Evolutionary conservation across 2,888 invertebrate genomes (phyloP), one percentile per base, ranked within the genome.

Genomic region (Clepsis dumicolana): DNA sequence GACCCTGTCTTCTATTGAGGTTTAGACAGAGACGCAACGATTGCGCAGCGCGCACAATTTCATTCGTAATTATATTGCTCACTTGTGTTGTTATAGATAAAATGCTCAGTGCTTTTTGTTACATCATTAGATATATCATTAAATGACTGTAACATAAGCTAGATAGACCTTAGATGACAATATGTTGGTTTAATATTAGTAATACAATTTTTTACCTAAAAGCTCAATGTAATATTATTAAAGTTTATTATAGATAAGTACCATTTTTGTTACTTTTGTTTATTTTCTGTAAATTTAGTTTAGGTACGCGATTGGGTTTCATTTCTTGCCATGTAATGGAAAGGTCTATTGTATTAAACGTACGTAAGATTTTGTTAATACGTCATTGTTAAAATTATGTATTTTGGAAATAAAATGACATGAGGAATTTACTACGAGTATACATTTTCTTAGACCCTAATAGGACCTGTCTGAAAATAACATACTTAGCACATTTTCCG

Each of bases 151-250:
- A 65, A 57, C 14, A 32, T 53, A 68, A 64, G 63, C 38, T 68
- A 68, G 68, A 64, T 68, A 53, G 53, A 32, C 41, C 50, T n/a
- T 68, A 68, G 68, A 68, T 63, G 68, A 64, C 68, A 68, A 68
- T 68, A 68, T 64, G 53, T 67, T 50, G 50, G 38, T 56, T 68
- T 57, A 68, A 64, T 44, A 68, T 63, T 53, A 68, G 68, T 32
- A 27, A 59, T 68, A 68, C 57, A 14, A 29, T 59, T 68, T 68
- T 63, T 57, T 64, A 64, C 57, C 63, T 35, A 57, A 64, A 64
- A 32, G 68, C 68, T 68, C 68, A 68, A 68, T 41, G 32, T 68
- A 48, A 48, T 65, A 60, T 65, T 24, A 53, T 65, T 38, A 52
- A 52, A 59, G 21, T 57, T 57, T 53, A 61, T 65, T 53, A 18